phyloP scores from a whole-genome alignment of 1,140 invertebrate species.

The Teleopsis dalmanni region DNA sequence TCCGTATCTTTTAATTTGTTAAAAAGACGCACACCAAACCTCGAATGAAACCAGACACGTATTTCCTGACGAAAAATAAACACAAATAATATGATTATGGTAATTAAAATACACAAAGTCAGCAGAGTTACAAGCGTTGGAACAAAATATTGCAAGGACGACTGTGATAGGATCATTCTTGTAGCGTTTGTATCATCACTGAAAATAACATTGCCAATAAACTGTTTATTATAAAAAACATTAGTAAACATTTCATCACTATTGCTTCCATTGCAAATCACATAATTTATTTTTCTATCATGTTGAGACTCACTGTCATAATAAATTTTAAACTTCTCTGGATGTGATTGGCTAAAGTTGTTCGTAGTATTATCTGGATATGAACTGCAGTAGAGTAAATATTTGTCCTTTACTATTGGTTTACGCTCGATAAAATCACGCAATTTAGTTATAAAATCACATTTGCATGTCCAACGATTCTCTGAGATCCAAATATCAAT shows the following conservation, averaged over 20 bases:
- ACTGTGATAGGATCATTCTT: slow-evolving; percentile 38
- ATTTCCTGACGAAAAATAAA: slow-evolving; percentile 83
- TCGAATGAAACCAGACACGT: slow-evolving; percentile 82
- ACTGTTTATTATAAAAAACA: neutral
- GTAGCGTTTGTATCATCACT: slow-evolving; percentile 34
- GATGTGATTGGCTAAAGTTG: neutral
- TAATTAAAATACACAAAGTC: slow-evolving; percentile 55
- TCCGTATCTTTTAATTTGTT: slow-evolving; percentile 62
- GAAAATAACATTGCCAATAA: slow-evolving; percentile 8
- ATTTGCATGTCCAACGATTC: slow-evolving; percentile 85
- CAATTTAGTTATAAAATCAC: slow-evolving; percentile 71
- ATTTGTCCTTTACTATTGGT: slow-evolving; percentile 56
- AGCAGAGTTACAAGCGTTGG: slow-evolving; percentile 68
- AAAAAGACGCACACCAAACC: slow-evolving; percentile 76
- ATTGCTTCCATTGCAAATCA: slow-evolving; percentile 8
- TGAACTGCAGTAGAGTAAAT: slow-evolving; percentile 45
- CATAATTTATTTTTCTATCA: slow-evolving; percentile 4
- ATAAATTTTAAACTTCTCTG: slow-evolving; percentile 9
- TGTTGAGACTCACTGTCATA: slow-evolving; percentile 6
- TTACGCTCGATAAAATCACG: slow-evolving; percentile 67
- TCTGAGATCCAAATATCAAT: slow-evolving; percentile 61
- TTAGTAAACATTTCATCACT: neutral
- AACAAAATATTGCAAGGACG: slow-evolving; percentile 66
- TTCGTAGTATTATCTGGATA: slow-evolving; percentile 42
- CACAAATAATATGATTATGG: slow-evolving; percentile 60